Evolutionary conservation across 2,113 vertebrate genomes (phyloP).

Genomic region (Progne subis): DNA sequence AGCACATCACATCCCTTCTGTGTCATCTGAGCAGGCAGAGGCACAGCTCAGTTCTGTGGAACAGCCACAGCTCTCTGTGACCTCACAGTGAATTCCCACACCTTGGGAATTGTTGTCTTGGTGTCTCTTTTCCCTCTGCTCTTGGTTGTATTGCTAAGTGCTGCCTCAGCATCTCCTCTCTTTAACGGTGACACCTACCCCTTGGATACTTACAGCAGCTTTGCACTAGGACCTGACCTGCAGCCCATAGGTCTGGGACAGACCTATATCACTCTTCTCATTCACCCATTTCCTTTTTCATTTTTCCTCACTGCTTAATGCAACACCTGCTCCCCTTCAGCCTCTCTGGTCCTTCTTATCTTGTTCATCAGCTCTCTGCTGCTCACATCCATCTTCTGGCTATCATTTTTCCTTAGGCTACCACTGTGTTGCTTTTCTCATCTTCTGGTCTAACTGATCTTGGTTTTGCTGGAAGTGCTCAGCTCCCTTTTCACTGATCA

Average conservation of each 20-base stretch:
- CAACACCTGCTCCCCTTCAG: not conserved
- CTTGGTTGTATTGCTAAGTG: not conserved
- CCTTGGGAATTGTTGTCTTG: not conserved
- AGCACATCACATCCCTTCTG: not conserved
- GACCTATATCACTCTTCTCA: not conserved
- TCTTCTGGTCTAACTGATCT: not conserved
- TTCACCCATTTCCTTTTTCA: not conserved
- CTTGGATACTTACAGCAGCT: not conserved
- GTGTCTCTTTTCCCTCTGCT: not conserved
- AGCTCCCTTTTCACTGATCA: not conserved
- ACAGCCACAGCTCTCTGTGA: accelerated
- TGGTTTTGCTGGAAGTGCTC: not conserved
- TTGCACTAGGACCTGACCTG: not conserved
- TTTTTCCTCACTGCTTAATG: not conserved
- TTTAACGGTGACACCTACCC: accelerated
- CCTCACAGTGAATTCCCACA: accelerated
- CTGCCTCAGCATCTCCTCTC: not conserved
- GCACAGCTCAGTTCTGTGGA: accelerated
- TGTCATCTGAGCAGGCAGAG: not conserved
- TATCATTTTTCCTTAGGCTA: not conserved
- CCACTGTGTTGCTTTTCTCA: not conserved
- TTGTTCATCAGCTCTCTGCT: not conserved
- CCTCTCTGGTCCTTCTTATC: not conserved
- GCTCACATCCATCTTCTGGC: not conserved
- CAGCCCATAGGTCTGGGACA: not conserved